Conservation (phyloP, 2,113 vertebrate genomes). For the Mystacornis crossleyi region DNA sequence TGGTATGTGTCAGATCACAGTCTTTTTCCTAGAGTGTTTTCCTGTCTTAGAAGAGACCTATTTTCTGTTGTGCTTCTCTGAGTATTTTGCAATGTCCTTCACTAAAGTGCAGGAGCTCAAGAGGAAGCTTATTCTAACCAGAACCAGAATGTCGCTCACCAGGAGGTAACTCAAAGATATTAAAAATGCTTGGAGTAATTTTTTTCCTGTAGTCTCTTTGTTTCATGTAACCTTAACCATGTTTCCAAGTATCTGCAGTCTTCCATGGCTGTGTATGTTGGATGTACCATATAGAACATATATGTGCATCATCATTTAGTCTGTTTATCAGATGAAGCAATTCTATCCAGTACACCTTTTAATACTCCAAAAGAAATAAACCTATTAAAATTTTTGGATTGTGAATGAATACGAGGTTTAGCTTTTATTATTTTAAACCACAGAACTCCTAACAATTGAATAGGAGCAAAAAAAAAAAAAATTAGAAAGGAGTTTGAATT, state of each 20-base stretch:
- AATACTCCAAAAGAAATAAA: neutral
- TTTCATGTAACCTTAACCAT: neutral
- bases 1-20: neutral
- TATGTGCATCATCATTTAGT: neutral
- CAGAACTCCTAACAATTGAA: neutral
- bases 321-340: neutral
- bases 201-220: neutral
- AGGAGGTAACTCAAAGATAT: neutral
- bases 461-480: neutral
- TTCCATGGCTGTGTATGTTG: neutral
- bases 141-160: neutral
- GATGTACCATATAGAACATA: neutral
- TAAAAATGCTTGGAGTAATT: neutral
- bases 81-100: neutral
- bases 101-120: neutral
- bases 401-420: neutral
- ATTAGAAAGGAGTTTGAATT: neutral
- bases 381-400: neutral
- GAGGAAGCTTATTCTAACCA: neutral
- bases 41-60: neutral
- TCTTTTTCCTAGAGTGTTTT: neutral
- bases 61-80: neutral
- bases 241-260: neutral
- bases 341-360: neutral
- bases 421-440: neutral